These are phyloP conservation scores for Melipona bicolor DNA, from an alignment of 2,888 invertebrate species.

Conservation along the genomic window DNA sequence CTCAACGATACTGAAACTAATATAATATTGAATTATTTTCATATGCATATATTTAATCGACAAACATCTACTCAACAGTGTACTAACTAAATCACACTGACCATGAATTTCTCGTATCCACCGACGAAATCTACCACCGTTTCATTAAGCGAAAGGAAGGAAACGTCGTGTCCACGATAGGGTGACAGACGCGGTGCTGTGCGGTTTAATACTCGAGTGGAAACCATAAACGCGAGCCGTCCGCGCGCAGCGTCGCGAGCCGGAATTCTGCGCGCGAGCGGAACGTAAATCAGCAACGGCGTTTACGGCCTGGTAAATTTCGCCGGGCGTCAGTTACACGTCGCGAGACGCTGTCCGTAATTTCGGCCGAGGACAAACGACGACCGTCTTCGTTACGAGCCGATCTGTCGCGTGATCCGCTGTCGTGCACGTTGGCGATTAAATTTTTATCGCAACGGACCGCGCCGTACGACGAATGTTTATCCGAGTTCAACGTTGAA, in stretches of 20 bases:
- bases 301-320: slow-evolving; percentile 44
- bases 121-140: not conserved
- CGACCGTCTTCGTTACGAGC: not conserved
- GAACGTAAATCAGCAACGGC: slow-evolving; percentile 39
- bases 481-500: not conserved
- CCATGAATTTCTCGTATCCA: not conserved
- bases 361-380: slow-evolving; percentile 7
- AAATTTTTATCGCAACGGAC: slow-evolving; percentile 25
- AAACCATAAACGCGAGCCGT: slow-evolving; percentile 15
- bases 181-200: slow-evolving; percentile 14
- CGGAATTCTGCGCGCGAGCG: slow-evolving; percentile 29
- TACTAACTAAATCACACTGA: not conserved
- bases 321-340: not conserved
- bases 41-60: too few relatives aligned
- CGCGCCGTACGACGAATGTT: not conserved
- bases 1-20: too few relatives aligned
- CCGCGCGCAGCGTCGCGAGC: slow-evolving; percentile 11
- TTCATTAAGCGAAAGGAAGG: not conserved
- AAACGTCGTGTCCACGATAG: not conserved
- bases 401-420: slow-evolving; percentile 3
- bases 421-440: slow-evolving; percentile 18
- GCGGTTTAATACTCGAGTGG: slow-evolving; percentile 25
- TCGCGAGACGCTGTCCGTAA: not conserved
- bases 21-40: too few relatives aligned
- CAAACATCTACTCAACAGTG: too few relatives aligned